Conservation (phyloP, 2,797 vertebrate species). For the Tenualosa thibaudeaui region DNA sequence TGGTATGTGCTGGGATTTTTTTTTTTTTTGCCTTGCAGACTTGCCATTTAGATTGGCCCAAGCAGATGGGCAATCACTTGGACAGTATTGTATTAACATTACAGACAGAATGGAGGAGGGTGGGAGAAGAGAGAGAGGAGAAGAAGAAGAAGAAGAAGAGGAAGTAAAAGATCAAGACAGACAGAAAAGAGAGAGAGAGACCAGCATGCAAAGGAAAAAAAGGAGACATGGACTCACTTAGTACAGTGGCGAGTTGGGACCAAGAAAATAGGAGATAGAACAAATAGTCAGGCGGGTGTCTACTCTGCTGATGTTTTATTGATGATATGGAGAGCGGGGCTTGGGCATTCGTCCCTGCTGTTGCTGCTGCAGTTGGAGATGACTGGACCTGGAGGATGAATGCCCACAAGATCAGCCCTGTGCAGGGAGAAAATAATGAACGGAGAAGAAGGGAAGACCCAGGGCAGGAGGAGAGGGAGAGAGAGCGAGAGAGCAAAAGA, state of each 20-base stretch:
- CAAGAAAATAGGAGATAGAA: background rate
- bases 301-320: slow-evolving; percentile 14
- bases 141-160: too few species aligned
- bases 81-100: background rate
- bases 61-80: background rate
- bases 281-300: slow-evolving; percentile 2
- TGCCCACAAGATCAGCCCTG: background rate
- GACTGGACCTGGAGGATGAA: background rate
- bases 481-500: background rate
- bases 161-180: background rate
- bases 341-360: slow-evolving; percentile 16
- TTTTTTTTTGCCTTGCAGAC: background rate
- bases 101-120: background rate
- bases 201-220: too few species aligned
- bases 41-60: background rate
- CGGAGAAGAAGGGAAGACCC: background rate
- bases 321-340: slow-evolving; percentile 18
- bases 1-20: background rate
- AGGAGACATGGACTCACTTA: background rate
- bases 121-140: too few species aligned
- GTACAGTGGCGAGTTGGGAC: background rate
- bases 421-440: background rate
- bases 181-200: background rate
- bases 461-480: background rate
- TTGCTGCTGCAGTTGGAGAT: background rate